Conservation (phyloP, 2,888 invertebrate genomes). For the Julus scandinavius region DNA sequence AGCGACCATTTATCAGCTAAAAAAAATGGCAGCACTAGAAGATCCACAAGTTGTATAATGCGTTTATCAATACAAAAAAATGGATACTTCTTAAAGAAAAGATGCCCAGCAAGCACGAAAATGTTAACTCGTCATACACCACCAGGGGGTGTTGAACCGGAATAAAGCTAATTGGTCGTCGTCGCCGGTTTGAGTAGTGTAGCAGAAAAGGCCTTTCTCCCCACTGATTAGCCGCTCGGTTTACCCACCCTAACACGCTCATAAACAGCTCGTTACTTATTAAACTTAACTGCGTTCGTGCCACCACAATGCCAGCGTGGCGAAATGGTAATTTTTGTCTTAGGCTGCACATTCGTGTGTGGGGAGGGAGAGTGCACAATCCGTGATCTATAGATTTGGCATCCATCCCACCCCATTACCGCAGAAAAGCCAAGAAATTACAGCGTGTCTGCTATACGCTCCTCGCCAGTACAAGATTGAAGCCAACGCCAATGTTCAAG, state of each 20-base stretch:
- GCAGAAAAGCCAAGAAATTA: background rate
- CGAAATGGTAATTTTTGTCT: background rate
- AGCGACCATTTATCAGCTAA: too few relatives aligned
- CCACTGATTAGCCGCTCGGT: background rate
- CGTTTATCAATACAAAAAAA: too few relatives aligned
- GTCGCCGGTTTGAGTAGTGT: background rate
- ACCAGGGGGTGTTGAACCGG: too few relatives aligned
- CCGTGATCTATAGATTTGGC: background rate
- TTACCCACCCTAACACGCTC: background rate
- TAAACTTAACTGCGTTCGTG: background rate
- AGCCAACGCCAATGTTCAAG: background rate
- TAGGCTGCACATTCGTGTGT: background rate
- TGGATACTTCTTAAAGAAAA: too few relatives aligned
- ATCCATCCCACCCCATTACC: background rate
- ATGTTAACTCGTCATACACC: too few relatives aligned
- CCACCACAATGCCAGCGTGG: background rate
- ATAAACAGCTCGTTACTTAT: constrained; percentile 1
- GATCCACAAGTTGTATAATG: too few relatives aligned
- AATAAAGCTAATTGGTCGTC: background rate
- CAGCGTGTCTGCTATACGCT: background rate
- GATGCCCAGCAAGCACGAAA: too few relatives aligned
- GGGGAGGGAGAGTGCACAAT: background rate
- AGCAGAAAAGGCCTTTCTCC: background rate
- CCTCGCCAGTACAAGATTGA: background rate
- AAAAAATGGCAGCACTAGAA: too few relatives aligned